These are phyloP conservation scores for Apeltes quadracus DNA, from an alignment of 2,113 vertebrate genomes.

Conservation along the genomic window DNA sequence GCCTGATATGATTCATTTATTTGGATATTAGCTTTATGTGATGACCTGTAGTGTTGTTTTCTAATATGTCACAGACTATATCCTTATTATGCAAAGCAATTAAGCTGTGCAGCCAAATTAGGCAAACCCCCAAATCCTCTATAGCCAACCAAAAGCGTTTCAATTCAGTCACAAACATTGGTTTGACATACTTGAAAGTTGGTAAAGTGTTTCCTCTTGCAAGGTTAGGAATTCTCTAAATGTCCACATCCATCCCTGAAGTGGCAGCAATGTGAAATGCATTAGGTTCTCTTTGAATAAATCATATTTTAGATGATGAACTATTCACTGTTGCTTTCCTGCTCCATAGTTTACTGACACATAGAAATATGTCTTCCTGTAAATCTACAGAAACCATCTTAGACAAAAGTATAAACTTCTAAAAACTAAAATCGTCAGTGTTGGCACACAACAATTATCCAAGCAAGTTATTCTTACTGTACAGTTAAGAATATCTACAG, in stretches of 20 bases:
- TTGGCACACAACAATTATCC: slow-evolving; percentile 1
- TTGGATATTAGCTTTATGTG: not conserved
- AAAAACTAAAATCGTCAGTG: not conserved
- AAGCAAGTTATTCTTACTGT: not conserved
- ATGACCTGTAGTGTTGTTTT: slow-evolving; percentile 37
- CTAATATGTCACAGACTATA: slow-evolving; percentile 29
- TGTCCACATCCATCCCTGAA: slow-evolving; percentile 13
- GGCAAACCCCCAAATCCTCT: slow-evolving; percentile 50
- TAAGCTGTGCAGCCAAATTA: slow-evolving; percentile 46
- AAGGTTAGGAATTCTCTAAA: slow-evolving; percentile 6
- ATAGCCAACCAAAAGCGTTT: slow-evolving; percentile 55
- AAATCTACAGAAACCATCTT: slow-evolving; percentile 9
- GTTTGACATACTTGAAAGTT: slow-evolving; percentile 53
- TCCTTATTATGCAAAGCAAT: slow-evolving; percentile 48
- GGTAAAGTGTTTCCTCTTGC: slow-evolving; percentile 16
- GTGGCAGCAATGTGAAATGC: slow-evolving; percentile 20
- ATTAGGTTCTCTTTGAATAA: not conserved
- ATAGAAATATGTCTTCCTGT: not conserved
- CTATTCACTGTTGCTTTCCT: not conserved
- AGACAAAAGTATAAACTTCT: not conserved
- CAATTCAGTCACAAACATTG: slow-evolving; percentile 30
- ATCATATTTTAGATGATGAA: not conserved
- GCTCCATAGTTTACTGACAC: not conserved
- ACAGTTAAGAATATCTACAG: not conserved
- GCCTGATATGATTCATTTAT: not conserved